Evolutionary conservation across 2,888 invertebrate genomes (phyloP).

Genomic region (Tenthredo notha): DNA sequence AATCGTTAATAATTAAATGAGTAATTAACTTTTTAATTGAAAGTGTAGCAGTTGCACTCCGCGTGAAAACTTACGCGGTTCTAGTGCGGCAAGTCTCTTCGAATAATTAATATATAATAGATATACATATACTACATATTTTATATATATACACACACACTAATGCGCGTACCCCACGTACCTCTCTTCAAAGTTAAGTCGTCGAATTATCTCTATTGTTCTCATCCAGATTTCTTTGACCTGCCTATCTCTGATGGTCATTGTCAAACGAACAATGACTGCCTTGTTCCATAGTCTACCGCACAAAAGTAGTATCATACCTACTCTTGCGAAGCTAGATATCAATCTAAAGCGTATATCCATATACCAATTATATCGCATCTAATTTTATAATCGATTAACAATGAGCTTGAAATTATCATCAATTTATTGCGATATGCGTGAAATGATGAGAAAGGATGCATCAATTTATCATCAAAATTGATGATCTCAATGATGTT

Average conservation of each 20-base stretch:
- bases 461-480: neutral
- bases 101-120: neutral
- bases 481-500: too few relatives aligned
- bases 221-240: conserved; percentile 32
- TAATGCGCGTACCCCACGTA: neutral
- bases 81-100: neutral
- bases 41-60: conserved; percentile 10
- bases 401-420: neutral
- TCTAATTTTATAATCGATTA: neutral
- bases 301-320: neutral
- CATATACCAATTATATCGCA: neutral
- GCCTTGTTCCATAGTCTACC: conserved; percentile 10
- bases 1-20: conserved; percentile 44
- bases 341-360: neutral
- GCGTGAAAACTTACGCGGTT: neutral
- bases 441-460: neutral
- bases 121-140: too few relatives aligned
- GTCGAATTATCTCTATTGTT: conserved; percentile 48
- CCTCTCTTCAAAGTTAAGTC: conserved; percentile 45
- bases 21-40: conserved; percentile 44
- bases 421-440: neutral
- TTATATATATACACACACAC: neutral
- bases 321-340: neutral
- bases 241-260: conserved; percentile 36
- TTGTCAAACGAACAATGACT: conserved; percentile 45